Conservation (phyloP, 2,113 vertebrate genomes). For the Gavialis gangeticus region DNA sequence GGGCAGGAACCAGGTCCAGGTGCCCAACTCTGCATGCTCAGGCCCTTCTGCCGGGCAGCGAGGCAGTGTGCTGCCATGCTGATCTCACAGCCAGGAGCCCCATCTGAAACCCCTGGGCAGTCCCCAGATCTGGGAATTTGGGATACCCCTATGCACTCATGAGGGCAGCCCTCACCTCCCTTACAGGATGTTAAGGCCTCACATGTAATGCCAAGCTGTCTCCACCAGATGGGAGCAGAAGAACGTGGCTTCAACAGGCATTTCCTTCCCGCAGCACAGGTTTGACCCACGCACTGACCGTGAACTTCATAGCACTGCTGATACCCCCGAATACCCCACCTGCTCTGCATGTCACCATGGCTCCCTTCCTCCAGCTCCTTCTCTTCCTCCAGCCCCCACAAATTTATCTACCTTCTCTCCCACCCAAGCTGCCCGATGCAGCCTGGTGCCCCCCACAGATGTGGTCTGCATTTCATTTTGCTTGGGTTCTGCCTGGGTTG, state of each 20-base stretch:
- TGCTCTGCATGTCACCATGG: neutral
- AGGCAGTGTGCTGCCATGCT: neutral
- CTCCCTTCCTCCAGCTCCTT: neutral
- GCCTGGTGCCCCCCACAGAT: neutral
- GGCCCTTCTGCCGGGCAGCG: too few relatives aligned
- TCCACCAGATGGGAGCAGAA: constrained; percentile 43
- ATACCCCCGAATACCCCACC: neutral
- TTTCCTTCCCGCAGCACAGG: too few relatives aligned
- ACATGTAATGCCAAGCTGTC: neutral
- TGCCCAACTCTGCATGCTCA: neutral
- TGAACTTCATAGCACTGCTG: neutral
- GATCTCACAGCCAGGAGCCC: neutral
- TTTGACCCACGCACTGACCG: too few relatives aligned
- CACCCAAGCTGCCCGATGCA: neutral
- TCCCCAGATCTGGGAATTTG: neutral
- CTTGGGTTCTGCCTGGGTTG: neutral
- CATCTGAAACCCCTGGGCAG: neutral
- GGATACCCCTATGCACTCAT: neutral
- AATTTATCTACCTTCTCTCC: neutral
- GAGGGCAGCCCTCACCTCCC: neutral
- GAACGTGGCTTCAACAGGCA: neutral
- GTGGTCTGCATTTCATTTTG: neutral
- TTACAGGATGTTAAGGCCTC: neutral
- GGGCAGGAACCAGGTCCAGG: neutral
- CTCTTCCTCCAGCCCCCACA: neutral